Conservation (phyloP, 2,113 vertebrate genomes). For the Setophaga petechia region DNA sequence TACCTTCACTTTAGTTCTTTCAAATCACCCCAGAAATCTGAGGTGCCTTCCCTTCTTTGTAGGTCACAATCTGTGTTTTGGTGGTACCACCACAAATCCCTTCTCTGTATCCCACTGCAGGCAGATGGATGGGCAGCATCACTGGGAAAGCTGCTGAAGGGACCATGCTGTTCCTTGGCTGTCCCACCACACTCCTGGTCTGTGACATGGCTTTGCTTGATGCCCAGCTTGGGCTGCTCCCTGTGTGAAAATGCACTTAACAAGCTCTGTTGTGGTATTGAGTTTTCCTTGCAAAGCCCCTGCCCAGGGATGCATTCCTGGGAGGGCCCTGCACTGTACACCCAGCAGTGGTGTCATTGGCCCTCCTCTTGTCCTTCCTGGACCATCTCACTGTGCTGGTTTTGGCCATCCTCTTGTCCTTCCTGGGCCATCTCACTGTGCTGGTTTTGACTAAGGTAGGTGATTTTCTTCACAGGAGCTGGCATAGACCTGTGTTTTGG, state of each 20-base stretch:
- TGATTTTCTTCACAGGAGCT: not conserved
- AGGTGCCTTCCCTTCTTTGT: not conserved
- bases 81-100: not conserved
- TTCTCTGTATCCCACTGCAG: not conserved
- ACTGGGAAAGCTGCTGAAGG: rapidly evolving
- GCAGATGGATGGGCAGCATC: rapidly evolving
- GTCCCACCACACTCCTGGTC: rapidly evolving
- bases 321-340: not conserved
- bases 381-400: not conserved
- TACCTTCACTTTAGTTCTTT: not conserved
- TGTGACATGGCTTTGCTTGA: not conserved
- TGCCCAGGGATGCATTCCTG: rapidly evolving
- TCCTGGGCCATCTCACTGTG: not conserved
- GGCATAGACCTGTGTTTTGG: not conserved
- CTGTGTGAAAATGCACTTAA: not conserved
- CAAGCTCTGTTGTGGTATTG: rapidly evolving
- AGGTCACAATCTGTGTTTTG: rapidly evolving
- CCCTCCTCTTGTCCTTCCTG: not conserved
- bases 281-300: not conserved
- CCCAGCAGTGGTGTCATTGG: rapidly evolving
- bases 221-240: rapidly evolving
- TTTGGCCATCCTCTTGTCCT: not conserved
- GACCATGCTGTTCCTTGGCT: not conserved
- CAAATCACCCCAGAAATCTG: not conserved
- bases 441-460: not conserved